Evolutionary conservation across 2,113 vertebrate genomes (phyloP).

Genomic region (Mustela nigripes): DNA sequence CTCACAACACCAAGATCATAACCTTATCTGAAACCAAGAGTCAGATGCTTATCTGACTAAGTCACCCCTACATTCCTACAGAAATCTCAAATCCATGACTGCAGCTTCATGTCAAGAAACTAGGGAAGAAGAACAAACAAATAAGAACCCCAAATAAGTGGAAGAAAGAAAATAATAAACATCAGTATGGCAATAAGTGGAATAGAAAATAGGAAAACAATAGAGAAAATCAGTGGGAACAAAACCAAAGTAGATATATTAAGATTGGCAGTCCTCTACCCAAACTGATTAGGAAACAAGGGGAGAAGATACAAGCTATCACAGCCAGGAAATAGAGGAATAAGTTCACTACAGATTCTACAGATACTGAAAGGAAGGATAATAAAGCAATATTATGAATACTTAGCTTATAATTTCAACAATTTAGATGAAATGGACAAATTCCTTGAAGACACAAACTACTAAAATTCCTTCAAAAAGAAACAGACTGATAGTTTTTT

Average conservation of each 20-base stretch:
- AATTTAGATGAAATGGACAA: not conserved
- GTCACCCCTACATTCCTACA: not conserved
- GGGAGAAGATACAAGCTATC: not conserved
- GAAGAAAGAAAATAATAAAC: not conserved
- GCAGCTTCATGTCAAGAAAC: not conserved
- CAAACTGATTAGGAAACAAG: not conserved
- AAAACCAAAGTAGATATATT: not conserved
- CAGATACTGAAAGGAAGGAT: not conserved
- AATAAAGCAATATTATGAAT: not conserved
- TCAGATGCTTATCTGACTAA: not conserved
- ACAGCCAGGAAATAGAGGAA: not conserved
- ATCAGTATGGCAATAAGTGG: not conserved
- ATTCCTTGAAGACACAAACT: not conserved
- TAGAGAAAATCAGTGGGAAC: not conserved
- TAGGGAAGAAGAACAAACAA: not conserved
- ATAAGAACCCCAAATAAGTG: not conserved
- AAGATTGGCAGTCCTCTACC: not conserved
- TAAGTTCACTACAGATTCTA: not conserved
- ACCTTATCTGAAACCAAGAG: not conserved
- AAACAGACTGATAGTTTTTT: not conserved
- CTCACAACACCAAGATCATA: not conserved
- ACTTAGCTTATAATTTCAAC: not conserved
- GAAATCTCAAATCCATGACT: not conserved
- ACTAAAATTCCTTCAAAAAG: not conserved
- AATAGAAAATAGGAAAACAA: not conserved